A percentile compares a stretch with the other conserved stretches of the same genome.
These are phyloP conservation scores for Acanthacorydalis orientalis DNA, from an alignment of 2,888 invertebrate genomes.

Conservation along the genomic window DNA sequence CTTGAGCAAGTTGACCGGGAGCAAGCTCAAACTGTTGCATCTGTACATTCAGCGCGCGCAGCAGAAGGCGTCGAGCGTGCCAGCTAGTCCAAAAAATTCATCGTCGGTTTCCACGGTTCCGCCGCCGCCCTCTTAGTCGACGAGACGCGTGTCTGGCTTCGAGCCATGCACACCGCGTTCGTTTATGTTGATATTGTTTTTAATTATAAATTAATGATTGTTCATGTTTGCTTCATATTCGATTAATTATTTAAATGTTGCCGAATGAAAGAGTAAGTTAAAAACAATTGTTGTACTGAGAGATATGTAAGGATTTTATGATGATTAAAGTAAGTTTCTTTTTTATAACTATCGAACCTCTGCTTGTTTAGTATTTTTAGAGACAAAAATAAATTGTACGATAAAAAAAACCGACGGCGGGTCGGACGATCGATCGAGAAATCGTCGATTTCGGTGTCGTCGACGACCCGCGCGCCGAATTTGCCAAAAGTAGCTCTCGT, in stretches of 20 bases:
- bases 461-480: too few relatives aligned
- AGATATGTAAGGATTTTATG: neutral
- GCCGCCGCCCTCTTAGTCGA: neutral
- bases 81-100: conserved; percentile 26
- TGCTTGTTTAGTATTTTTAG: neutral
- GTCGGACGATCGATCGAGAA: too few relatives aligned
- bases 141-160: neutral
- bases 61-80: conserved; percentile 27
- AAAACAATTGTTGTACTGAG: neutral
- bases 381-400: too few relatives aligned
- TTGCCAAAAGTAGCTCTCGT: too few relatives aligned
- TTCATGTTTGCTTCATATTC: neutral
- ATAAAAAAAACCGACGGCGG: too few relatives aligned
- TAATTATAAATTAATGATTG: neutral
- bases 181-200: too few relatives aligned
- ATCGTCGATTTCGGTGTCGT: too few relatives aligned
- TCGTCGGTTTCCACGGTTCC: conserved; percentile 3
- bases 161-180: too few relatives aligned
- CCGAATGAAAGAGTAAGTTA: neutral
- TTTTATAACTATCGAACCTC: neutral
- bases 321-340: neutral
- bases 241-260: neutral
- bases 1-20: conserved; percentile 64
- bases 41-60: conserved; percentile 52
- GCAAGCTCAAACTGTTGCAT: conserved; percentile 75